Conservation (phyloP, 2,888 invertebrate species). For the Strigamia crassipes region DNA sequence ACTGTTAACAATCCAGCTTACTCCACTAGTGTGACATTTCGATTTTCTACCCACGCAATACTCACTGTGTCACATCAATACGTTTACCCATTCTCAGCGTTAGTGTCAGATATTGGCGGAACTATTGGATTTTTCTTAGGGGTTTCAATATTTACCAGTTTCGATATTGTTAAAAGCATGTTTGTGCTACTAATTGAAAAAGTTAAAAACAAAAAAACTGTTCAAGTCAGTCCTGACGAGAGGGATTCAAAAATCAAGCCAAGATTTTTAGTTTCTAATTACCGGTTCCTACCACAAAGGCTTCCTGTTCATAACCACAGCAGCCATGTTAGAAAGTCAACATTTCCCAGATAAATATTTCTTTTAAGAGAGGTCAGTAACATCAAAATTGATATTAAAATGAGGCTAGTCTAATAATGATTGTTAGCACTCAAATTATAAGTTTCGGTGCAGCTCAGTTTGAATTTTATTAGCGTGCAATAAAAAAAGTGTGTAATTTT, state of each 20-base stretch:
- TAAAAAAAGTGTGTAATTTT: background rate
- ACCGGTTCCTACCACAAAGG: background rate
- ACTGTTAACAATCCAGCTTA: background rate
- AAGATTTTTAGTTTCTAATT: background rate
- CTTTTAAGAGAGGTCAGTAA: too few relatives aligned
- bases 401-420: too few relatives aligned
- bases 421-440: too few relatives aligned
- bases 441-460: too few relatives aligned
- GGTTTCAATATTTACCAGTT: background rate
- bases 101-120: constrained; percentile 5
- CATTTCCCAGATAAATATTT: too few relatives aligned
- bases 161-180: background rate
- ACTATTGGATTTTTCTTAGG: constrained; percentile 23
- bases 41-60: background rate
- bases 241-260: background rate
- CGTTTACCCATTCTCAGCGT: background rate
- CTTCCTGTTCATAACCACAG: background rate
- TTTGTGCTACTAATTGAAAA: background rate
- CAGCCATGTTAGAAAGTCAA: too few relatives aligned
- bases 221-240: background rate
- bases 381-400: too few relatives aligned
- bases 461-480: too few relatives aligned
- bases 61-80: background rate
- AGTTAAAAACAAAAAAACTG: background rate
- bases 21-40: background rate